A percentile compares a stretch with the other conserved stretches of the same genome.
These are phyloP conservation scores for Synergus laeviventris DNA, from an alignment of 2,888 invertebrate species.

Conservation along the genomic window DNA sequence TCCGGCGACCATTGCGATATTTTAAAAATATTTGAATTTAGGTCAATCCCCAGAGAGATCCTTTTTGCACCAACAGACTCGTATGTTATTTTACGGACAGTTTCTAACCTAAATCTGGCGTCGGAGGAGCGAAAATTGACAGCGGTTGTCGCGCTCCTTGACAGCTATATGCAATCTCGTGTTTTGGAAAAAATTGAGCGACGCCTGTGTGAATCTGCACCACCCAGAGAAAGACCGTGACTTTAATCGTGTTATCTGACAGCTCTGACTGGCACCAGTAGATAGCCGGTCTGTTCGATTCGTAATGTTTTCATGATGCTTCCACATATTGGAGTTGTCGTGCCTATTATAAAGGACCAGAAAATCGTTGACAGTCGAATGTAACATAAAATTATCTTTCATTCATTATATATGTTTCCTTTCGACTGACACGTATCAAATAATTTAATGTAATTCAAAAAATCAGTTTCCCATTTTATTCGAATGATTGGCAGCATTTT, in stretches of 20 bases:
- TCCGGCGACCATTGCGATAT: neutral
- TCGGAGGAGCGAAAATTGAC: slow-evolving; percentile 40
- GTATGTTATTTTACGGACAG: slow-evolving; percentile 41
- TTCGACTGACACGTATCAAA: slow-evolving; percentile 5
- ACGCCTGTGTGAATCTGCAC: slow-evolving; percentile 42
- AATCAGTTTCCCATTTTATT: neutral
- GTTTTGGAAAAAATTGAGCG: slow-evolving; percentile 45
- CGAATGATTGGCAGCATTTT: neutral
- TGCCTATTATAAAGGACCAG: slow-evolving; percentile 16
- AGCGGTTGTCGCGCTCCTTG: slow-evolving; percentile 48
- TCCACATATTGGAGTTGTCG: slow-evolving; percentile 20
- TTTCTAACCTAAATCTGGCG: slow-evolving; percentile 40
- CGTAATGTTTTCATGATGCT: slow-evolving; percentile 28
- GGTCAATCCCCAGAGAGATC: neutral
- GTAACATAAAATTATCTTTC: slow-evolving; percentile 15
- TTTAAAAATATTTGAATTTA: slow-evolving; percentile 21
- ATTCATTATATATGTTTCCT: slow-evolving; percentile 19
- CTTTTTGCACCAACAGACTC: slow-evolving; percentile 4
- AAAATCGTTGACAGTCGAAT: slow-evolving; percentile 33
- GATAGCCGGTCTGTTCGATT: slow-evolving; percentile 27
- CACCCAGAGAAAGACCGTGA: slow-evolving; percentile 40
- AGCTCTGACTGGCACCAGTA: slow-evolving; percentile 13
- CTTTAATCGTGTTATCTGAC: slow-evolving; percentile 44
- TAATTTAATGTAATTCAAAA: neutral
- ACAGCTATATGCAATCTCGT: slow-evolving; percentile 56